Conservation (phyloP, 2,797 vertebrate genomes). For the Acipenser transmontanus region DNA sequence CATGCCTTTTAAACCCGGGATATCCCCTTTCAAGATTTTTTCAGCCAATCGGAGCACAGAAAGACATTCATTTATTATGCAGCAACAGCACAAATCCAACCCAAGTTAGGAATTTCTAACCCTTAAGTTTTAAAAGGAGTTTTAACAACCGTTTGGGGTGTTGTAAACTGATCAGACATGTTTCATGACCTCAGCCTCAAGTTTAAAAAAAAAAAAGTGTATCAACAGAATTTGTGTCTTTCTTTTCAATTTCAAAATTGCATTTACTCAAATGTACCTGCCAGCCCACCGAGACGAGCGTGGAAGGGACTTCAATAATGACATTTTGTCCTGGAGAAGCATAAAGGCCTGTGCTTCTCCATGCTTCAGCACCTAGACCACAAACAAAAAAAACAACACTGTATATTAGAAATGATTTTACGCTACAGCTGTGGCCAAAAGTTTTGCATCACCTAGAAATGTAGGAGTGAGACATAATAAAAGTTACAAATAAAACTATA, state of each 20-base stretch:
- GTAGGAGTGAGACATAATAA: neutral
- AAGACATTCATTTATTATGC: too few species aligned
- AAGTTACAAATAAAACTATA: neutral
- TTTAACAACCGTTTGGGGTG: too few species aligned
- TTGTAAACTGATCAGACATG: too few species aligned
- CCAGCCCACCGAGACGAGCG: constrained; percentile 34
- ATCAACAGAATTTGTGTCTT: neutral
- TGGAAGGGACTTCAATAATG: constrained; percentile 40
- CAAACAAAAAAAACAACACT: neutral
- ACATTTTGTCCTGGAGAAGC: constrained; percentile 43
- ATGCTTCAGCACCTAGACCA: constrained; percentile 33
- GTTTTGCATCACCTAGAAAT: too few species aligned
- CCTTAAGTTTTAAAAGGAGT: too few species aligned
- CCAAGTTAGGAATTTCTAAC: too few species aligned
- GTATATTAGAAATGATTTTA: too few species aligned
- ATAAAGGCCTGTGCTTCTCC: constrained; percentile 57
- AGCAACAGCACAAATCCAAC: too few species aligned
- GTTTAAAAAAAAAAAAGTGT: neutral
- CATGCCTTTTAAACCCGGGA: neutral
- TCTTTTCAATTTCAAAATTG: neutral
- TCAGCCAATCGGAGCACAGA: too few species aligned
- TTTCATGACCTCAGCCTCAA: neutral
- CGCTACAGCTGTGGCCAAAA: too few species aligned
- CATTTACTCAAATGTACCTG: constrained; percentile 35
- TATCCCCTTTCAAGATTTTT: too few species aligned